Evolutionary conservation across 1,140 invertebrate genomes (phyloP).

Genomic region (Cheumatopsyche charites): DNA sequence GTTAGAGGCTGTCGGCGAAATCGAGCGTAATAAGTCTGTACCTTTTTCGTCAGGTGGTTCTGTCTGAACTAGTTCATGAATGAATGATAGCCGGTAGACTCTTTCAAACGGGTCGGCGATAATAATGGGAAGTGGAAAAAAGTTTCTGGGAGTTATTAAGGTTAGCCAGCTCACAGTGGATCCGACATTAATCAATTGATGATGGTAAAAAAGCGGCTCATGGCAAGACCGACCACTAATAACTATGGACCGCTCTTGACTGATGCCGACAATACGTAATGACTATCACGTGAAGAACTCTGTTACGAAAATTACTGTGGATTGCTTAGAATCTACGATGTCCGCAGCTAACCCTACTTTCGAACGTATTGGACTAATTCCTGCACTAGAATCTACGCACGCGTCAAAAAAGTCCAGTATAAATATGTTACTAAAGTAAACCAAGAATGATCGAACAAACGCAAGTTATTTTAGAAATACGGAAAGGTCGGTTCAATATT

Average conservation of each 20-base stretch:
- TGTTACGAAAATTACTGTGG: conserved; percentile 19
- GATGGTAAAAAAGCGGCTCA: conserved; percentile 23
- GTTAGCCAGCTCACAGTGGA: not conserved
- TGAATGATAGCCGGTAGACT: not conserved
- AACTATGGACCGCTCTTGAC: conserved; percentile 20
- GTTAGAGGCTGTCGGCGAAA: no score
- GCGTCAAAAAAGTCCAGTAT: no score
- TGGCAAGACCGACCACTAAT: conserved; percentile 24
- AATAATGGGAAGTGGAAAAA: conserved; percentile 10
- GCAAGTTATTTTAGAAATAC: no score
- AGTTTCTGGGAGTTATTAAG: conserved; percentile 4
- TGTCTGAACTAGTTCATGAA: conserved; percentile 14
- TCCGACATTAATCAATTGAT: conserved; percentile 31
- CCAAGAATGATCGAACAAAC: no score
- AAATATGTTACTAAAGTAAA: no score
- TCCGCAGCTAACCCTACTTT: not conserved
- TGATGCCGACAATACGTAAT: conserved; percentile 23
- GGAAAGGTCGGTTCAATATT: no score
- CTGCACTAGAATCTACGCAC: no score
- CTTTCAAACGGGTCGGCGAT: not conserved
- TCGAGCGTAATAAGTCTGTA: no score
- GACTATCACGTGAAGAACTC: conserved; percentile 18
- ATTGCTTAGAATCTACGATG: no score
- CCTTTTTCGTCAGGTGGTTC: not conserved
- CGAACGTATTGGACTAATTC: not conserved